These are phyloP conservation scores for Diarsia mendica DNA, from an alignment of 2,888 invertebrate species.

Conservation along the genomic window DNA sequence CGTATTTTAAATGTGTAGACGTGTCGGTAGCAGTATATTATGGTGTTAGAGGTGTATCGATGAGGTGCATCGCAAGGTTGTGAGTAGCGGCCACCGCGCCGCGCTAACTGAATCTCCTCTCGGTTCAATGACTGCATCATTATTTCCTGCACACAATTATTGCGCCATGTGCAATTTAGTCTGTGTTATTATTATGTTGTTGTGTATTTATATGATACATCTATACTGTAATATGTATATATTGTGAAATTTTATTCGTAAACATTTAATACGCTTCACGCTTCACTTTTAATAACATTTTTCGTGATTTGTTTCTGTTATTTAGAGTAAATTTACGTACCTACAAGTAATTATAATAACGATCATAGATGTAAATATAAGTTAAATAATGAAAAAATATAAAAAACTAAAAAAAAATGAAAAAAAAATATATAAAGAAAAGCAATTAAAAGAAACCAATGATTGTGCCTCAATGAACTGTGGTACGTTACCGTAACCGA, in stretches of 20 bases:
- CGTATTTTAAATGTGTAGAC: slow-evolving; percentile 80
- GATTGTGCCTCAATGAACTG: slow-evolving; percentile 91
- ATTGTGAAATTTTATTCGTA: slow-evolving; percentile 90
- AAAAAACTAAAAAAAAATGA: slow-evolving; percentile 74
- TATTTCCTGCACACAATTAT: slow-evolving; percentile 87
- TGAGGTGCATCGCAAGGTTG: slow-evolving; percentile 79
- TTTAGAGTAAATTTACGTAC: slow-evolving; percentile 90
- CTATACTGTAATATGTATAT: slow-evolving; percentile 90
- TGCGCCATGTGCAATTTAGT: slow-evolving; percentile 89
- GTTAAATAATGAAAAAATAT: slow-evolving; percentile 75
- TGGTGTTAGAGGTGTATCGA: slow-evolving; percentile 64
- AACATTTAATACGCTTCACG: slow-evolving; percentile 89
- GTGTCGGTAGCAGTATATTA: slow-evolving; percentile 80
- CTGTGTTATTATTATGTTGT: slow-evolving; percentile 90
- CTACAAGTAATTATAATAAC: slow-evolving; percentile 90
- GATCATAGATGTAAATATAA: slow-evolving; percentile 85
- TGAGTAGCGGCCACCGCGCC: slow-evolving; percentile 79
- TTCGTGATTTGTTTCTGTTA: slow-evolving; percentile 90
- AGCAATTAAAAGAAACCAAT: slow-evolving; percentile 90
- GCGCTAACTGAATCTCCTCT: slow-evolving; percentile 87
- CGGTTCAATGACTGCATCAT: slow-evolving; percentile 88
- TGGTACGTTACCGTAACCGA: slow-evolving; percentile 90
- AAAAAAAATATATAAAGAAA: slow-evolving; percentile 80
- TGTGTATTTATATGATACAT: slow-evolving; percentile 89
- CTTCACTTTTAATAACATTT: slow-evolving; percentile 88